These are phyloP conservation scores for Dryococelus australis DNA, from an alignment of 2,888 invertebrate species.

Conservation along the genomic window DNA sequence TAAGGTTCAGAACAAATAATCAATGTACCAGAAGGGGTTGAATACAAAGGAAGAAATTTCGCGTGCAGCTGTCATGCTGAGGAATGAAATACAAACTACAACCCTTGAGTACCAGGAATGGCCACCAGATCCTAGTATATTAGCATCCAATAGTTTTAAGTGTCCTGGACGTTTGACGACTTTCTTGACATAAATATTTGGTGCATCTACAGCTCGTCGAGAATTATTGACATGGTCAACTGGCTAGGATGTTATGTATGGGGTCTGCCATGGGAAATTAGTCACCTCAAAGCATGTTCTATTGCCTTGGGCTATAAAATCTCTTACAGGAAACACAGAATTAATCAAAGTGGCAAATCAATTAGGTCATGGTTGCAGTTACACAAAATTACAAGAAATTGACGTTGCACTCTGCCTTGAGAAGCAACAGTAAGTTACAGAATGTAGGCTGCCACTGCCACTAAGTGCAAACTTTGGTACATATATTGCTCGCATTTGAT, in stretches of 20 bases:
- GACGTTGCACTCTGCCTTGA: neutral
- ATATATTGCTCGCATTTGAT: conserved; percentile 4
- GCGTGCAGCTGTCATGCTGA: neutral
- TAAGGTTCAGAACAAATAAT: neutral
- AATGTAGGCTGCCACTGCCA: conserved; percentile 12
- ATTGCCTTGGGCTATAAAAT: neutral
- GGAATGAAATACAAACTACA: conserved; percentile 9
- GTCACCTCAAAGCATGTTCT: neutral
- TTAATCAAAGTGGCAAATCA: neutral
- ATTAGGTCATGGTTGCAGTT: neutral
- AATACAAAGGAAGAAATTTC: neutral
- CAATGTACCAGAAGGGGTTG: neutral
- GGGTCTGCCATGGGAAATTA: neutral
- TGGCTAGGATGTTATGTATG: neutral
- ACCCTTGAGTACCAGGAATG: neutral
- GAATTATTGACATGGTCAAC: conserved; percentile 3
- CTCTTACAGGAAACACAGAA: conserved; percentile 10
- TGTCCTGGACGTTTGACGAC: neutral
- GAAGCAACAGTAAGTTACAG: neutral
- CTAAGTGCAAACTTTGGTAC: neutral
- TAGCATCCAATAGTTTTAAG: neutral
- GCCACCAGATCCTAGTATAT: conserved; percentile 17
- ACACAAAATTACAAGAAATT: conserved; percentile 23
- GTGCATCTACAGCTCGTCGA: neutral
- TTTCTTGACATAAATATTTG: neutral